phyloP scores from a whole-genome alignment of 2,888 invertebrate genomes.

The Teinopalpus imperialis region DNA sequence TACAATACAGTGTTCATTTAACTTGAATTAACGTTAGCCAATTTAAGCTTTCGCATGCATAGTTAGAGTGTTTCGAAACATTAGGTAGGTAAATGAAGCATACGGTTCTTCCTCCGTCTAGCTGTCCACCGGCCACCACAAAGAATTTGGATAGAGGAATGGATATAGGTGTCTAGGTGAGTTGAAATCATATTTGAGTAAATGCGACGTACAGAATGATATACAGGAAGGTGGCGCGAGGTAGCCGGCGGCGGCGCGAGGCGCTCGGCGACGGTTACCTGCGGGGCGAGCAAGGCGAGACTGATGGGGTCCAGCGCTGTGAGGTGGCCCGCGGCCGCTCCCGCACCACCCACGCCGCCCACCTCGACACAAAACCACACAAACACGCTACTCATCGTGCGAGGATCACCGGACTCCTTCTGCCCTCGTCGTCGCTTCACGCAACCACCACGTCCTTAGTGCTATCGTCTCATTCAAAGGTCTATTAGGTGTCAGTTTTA shows the following conservation, averaged over 20 bases:
- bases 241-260: conserved; percentile 30
- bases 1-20: conserved; percentile 20
- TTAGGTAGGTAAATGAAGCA: conserved; percentile 58
- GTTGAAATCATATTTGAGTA: conserved; percentile 34
- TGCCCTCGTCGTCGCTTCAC: conserved; percentile 53
- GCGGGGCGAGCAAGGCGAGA: conserved; percentile 79
- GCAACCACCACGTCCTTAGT: conserved; percentile 36
- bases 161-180: conserved; percentile 36
- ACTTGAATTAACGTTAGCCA: conserved; percentile 46
- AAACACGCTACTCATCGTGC: conserved; percentile 80
- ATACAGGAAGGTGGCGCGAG: conserved; percentile 32
- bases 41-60: conserved; percentile 66
- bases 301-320: conserved; percentile 81
- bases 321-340: conserved; percentile 80
- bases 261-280: conserved; percentile 68
- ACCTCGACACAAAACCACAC: conserved; percentile 83
- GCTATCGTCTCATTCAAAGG: neutral
- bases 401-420: conserved; percentile 49
- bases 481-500: neutral
- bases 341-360: conserved; percentile 81
- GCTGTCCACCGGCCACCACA: conserved; percentile 71
- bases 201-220: conserved; percentile 30
- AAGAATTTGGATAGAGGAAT: conserved; percentile 40
- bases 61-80: conserved; percentile 50
- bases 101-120: conserved; percentile 60